phyloP scores from a whole-genome alignment of 2,888 invertebrate genomes.

The Drosophila melanosoma region DNA sequence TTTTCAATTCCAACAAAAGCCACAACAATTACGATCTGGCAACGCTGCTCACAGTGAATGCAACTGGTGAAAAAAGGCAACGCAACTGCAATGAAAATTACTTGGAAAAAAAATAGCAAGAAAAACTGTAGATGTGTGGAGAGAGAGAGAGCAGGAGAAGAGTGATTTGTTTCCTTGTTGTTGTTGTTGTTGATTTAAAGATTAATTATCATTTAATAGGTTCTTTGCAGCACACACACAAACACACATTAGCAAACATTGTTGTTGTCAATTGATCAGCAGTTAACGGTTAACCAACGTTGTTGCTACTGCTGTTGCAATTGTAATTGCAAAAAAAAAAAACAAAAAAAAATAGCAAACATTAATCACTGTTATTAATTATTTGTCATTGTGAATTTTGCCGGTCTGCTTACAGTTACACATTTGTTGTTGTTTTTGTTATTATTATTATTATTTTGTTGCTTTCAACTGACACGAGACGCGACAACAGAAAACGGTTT shows the following conservation, averaged over 20 bases:
- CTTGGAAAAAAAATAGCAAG: slow-evolving; percentile 2
- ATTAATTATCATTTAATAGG: slow-evolving; percentile 56
- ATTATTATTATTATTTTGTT: slow-evolving; percentile 24
- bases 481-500: slow-evolving; percentile 53
- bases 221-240: slow-evolving; percentile 9
- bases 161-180: slow-evolving; percentile 20
- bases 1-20: slow-evolving; percentile 37
- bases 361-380: slow-evolving; percentile 32
- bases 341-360: neutral
- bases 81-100: slow-evolving; percentile 1
- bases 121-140: neutral
- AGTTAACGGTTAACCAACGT: slow-evolving; percentile 2
- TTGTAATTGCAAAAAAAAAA: slow-evolving; percentile 11
- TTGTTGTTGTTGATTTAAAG: slow-evolving; percentile 25
- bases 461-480: slow-evolving; percentile 23
- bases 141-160: neutral
- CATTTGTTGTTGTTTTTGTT: slow-evolving; percentile 42
- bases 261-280: slow-evolving; percentile 14
- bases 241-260: slow-evolving; percentile 10
- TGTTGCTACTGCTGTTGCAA: neutral
- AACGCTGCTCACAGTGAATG: slow-evolving; percentile 37
- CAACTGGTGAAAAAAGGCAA: slow-evolving; percentile 20
- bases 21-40: slow-evolving; percentile 40
- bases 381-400: slow-evolving; percentile 26
- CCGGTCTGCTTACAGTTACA: slow-evolving; percentile 56